A percentile compares a stretch with the other conserved stretches of the same genome.
Conservation (phyloP, 2,797 vertebrate species). For the Coendou prehensilis region DNA sequence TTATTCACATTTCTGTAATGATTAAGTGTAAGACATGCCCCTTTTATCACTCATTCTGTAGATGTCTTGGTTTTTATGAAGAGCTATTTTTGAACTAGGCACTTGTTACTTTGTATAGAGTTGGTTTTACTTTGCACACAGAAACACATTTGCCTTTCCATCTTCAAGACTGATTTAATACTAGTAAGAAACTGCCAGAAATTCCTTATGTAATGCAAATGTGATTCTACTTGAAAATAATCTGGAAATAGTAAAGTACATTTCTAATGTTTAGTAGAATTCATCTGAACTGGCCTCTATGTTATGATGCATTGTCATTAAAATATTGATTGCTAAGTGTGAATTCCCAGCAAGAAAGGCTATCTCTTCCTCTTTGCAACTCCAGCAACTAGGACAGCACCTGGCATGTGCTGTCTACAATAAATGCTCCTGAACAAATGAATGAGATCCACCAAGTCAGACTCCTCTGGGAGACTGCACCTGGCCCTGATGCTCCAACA, state of each 20-base stretch:
- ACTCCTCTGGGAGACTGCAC: neutral
- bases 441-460: neutral
- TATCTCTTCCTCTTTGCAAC: neutral
- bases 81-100: neutral
- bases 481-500: neutral
- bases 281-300: neutral
- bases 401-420: neutral
- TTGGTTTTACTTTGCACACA: constrained; percentile 4
- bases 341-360: neutral
- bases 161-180: neutral
- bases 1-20: neutral
- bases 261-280: constrained; percentile 24
- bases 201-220: neutral
- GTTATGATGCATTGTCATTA: neutral
- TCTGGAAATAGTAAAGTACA: neutral
- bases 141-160: neutral
- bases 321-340: neutral
- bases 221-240: neutral
- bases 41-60: neutral
- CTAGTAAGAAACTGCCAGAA: neutral
- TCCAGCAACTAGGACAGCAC: neutral
- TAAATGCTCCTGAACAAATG: neutral
- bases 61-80: neutral
- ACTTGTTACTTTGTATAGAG: neutral
- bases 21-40: neutral